Base-by-base conservation (phyloP, 2,888 invertebrate species). In the Lepetodrilus schrolli region DNA sequence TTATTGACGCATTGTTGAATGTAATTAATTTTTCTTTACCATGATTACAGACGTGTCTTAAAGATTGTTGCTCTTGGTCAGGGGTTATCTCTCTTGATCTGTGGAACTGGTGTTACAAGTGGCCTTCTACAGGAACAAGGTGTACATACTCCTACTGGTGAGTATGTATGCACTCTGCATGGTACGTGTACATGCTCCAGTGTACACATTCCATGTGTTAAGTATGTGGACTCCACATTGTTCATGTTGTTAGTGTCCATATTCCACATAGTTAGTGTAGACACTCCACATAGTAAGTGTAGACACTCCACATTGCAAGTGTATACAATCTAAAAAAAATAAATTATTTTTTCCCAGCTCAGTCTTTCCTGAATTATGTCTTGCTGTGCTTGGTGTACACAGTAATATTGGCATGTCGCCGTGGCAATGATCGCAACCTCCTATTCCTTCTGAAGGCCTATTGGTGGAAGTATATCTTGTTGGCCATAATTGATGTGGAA, bases 401-500 rank as follows among this genome's bases (percentile, higher is more conserved):
- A 58, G 94, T 95, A 73, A 93, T 94, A 90, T 91, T 96, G 85
- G 93, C 95, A 1, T 95, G 94, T 90, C 93, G 94, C 82, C 76
- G 72, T 13, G 93, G 30, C 5, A 30, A 92, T 4, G 93, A 93
- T 51, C 91, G 92, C 74, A 93, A 93, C 75, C 90, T 95, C 50
- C 92, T 93, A 81, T 92, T 93, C 66, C 93, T 94, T 58, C 90
- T 95, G 79, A 92, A 93, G 83, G 92, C 93, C 86, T 93, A 94
- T 89, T 95, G 94, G 87, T 95, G 95, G 94, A 93, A 95, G 81
- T 94, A 96, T 84, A 91, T 95, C 76, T 91, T 96, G 79, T 92
- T 96, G 13, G 95, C 95, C 36, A 90, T 94, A 68, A 92, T 95
- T 76, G 96, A 96, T 88, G 96, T 96, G n/a, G 95, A 96, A 91